A percentile compares a stretch with the other conserved stretches of the same genome.
phyloP scores from a whole-genome alignment of 2,113 vertebrate genomes.

The Percina caprodes region DNA sequence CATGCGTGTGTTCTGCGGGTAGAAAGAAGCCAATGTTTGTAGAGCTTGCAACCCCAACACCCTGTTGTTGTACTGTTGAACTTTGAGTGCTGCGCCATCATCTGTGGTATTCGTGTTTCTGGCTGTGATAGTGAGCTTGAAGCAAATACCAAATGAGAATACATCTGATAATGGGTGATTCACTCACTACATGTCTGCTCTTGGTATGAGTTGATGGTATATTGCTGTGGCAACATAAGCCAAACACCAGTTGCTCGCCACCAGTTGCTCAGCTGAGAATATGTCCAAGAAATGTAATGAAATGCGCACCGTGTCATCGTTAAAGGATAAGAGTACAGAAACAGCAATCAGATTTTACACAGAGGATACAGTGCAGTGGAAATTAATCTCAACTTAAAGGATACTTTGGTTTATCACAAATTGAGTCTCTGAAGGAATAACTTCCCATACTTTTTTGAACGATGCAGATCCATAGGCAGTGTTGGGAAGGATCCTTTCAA shows the following conservation, averaged over 20 bases:
- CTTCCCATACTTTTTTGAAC: too few relatives aligned
- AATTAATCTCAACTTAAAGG: constrained; percentile 12
- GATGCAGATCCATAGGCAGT: too few relatives aligned
- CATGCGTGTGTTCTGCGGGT: constrained; percentile 45
- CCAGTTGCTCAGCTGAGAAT: constrained; percentile 38
- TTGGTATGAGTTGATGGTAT: constrained; percentile 13
- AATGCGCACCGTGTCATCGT: constrained; percentile 2
- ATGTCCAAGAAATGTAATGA: constrained; percentile 34
- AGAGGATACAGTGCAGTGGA: not conserved
- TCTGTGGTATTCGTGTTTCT: constrained; percentile 56
- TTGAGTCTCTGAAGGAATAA: not conserved
- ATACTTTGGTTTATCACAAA: not conserved
- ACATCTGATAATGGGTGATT: constrained; percentile 52
- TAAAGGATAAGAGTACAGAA: constrained; percentile 7
- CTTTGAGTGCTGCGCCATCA: constrained; percentile 55
- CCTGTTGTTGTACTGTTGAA: constrained; percentile 58
- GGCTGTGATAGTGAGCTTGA: constrained; percentile 43
- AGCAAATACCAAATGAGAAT: constrained; percentile 53
- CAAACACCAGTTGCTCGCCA: constrained; percentile 42
- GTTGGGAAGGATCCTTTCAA: too few relatives aligned
- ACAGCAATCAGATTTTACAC: constrained; percentile 1
- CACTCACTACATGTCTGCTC: constrained; percentile 21
- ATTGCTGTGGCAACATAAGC: constrained; percentile 47
- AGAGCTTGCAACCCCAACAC: constrained; percentile 45
- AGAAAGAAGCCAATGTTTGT: constrained; percentile 64